A percentile compares a stretch with the other conserved stretches of the same genome.
Evolutionary conservation across 2,113 vertebrate species (phyloP).

Genomic region (Cyprinodon tularosa): DNA sequence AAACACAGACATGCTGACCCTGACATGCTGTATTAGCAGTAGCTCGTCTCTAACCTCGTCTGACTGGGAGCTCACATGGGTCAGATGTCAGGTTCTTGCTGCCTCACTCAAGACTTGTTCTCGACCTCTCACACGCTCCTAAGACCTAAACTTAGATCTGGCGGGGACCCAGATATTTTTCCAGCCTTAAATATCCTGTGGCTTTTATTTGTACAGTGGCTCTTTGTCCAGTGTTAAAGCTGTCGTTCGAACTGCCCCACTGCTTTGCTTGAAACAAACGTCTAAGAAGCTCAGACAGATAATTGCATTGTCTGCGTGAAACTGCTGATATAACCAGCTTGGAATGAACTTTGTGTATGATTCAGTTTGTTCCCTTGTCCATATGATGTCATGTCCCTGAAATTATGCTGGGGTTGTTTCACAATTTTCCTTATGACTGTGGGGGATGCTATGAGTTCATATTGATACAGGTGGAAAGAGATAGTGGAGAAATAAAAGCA

Average conservation of each 20-base stretch:
- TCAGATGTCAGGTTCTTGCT: conserved; percentile 50
- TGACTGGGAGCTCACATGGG: conserved; percentile 36
- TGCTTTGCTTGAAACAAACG: not conserved
- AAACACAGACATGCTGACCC: not conserved
- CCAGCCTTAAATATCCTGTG: conserved; percentile 37
- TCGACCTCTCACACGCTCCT: conserved; percentile 72
- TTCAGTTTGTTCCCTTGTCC: conserved; percentile 5
- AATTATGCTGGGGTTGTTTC: conserved; percentile 1
- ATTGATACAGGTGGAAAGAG: not conserved
- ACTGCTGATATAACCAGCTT: not conserved
- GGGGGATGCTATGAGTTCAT: not conserved
- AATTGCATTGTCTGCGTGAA: conserved; percentile 7
- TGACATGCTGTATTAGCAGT: not conserved
- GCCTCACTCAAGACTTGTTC: conserved; percentile 39
- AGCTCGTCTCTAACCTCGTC: conserved; percentile 28
- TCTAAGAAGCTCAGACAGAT: not conserved
- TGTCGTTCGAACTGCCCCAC: conserved; percentile 6
- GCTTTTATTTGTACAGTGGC: conserved; percentile 15
- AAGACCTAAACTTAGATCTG: conserved; percentile 64
- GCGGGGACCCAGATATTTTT: conserved; percentile 51
- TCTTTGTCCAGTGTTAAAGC: conserved; percentile 22
- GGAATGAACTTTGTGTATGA: conserved; percentile 2
- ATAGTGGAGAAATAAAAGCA: conserved; percentile 35
- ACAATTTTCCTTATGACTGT: not conserved
- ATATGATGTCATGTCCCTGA: conserved; percentile 17